Percentiles rank a stretch among this genome's conserved stretches.
Conservation (phyloP, 2,888 invertebrate genomes). For the Hipparchia sbordonii region DNA sequence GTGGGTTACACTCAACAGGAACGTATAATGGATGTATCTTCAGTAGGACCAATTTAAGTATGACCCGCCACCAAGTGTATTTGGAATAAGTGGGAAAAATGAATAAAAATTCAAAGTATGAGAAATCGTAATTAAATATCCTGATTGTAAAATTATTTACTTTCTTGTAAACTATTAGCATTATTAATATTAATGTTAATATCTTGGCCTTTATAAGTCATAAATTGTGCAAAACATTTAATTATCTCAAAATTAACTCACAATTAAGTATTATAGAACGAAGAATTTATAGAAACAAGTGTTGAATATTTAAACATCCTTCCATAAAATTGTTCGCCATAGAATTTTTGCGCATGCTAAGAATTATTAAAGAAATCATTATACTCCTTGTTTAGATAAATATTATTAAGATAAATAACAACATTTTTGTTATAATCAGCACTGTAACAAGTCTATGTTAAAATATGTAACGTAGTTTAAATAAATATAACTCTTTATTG, state of each 20-base stretch:
- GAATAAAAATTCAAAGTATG: background rate
- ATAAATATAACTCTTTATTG: no score
- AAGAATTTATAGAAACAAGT: background rate
- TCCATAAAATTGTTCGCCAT: background rate
- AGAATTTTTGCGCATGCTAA: background rate
- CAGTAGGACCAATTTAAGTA: no score
- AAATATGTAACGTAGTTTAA: no score
- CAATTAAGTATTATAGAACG: background rate
- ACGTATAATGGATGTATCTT: background rate
- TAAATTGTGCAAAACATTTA: conserved; percentile 9
- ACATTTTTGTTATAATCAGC: no score
- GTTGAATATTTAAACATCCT: conserved; percentile 14
- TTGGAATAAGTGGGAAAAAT: no score
- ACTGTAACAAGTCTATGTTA: no score
- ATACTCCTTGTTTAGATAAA: no score
- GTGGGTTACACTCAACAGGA: conserved; percentile 45
- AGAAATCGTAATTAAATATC: background rate
- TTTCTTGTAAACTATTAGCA: conserved; percentile 5
- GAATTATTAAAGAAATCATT: no score
- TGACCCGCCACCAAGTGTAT: conserved; percentile 81
- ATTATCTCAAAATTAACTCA: conserved; percentile 2
- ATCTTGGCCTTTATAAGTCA: background rate
- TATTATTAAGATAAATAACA: no score
- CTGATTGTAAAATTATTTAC: background rate
- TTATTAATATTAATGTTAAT: background rate